phyloP scores from a whole-genome alignment of 2,113 vertebrate genomes.

The Campylomormyrus tamandua region DNA sequence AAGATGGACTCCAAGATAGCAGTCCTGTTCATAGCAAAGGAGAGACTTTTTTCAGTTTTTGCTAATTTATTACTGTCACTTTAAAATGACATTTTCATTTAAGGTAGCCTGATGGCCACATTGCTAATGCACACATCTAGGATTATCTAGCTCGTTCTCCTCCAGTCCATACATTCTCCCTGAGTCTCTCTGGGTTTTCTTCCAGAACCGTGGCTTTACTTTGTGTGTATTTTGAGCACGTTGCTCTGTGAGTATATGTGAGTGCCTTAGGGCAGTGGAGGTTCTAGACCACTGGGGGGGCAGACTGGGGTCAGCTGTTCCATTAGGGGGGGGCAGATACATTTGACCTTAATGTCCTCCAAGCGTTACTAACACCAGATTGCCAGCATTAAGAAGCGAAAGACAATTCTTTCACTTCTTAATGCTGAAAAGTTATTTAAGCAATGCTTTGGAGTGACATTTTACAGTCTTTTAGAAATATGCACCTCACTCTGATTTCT shows the following conservation, averaged over 20 bases:
- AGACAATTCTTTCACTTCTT: no score
- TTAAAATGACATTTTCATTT: not conserved
- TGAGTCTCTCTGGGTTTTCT: not conserved
- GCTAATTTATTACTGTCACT: not conserved
- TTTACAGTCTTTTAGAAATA: no score
- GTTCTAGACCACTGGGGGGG: no score
- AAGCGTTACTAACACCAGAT: no score
- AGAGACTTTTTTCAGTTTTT: not conserved
- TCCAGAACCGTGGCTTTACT: not conserved
- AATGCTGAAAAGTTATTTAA: no score
- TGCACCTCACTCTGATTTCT: no score
- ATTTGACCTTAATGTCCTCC: no score
- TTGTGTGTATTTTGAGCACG: not conserved
- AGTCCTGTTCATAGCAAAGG: not conserved
- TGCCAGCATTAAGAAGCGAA: no score
- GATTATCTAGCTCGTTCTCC: not conserved
- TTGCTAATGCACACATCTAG: not conserved
- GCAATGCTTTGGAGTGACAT: no score
- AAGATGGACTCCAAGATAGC: constrained; percentile 24
- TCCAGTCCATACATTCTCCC: not conserved
- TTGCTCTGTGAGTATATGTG: not conserved
- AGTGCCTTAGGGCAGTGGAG: not conserved
- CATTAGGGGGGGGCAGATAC: no score
- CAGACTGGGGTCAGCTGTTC: no score
- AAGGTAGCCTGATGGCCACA: not conserved